Percentiles rank a stretch among this genome's conserved stretches.
Evolutionary conservation across 2,113 vertebrate genomes (phyloP).

Genomic region (Phoenicopterus ruber): DNA sequence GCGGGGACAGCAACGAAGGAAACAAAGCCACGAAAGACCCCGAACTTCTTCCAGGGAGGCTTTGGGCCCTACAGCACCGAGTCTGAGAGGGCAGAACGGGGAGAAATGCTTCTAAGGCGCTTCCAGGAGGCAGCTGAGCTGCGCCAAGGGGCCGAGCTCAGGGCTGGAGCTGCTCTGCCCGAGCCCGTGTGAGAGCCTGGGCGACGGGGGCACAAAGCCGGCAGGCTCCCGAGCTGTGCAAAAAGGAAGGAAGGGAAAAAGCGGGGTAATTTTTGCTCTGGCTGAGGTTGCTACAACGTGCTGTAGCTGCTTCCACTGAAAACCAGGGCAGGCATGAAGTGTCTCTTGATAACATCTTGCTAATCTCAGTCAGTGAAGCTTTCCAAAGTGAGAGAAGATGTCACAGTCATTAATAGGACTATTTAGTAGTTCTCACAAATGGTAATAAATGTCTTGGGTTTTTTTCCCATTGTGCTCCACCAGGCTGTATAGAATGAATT

Average conservation of each 20-base stretch:
- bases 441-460: not conserved
- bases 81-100: not conserved
- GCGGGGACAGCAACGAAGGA: not conserved
- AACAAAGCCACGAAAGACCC: not conserved
- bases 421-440: not conserved
- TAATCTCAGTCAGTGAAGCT: not conserved
- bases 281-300: not conserved
- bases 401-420: not conserved
- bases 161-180: not conserved
- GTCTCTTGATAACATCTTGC: not conserved
- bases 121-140: not conserved
- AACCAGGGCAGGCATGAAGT: not conserved
- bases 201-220: not conserved
- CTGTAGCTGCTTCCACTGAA: not conserved
- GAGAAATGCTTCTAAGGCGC: too few relatives aligned
- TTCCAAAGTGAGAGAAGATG: not conserved
- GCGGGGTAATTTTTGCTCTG: not conserved
- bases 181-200: accelerated
- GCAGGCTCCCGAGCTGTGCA: not conserved
- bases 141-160: not conserved
- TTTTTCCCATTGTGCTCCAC: not conserved
- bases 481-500: not conserved
- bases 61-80: too few relatives aligned
- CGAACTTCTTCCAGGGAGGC: not conserved
- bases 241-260: not conserved